Evolutionary conservation across 37 sponge, comb jelly and placozoan species (phyloP).

Genomic region (Eunapius fragilis): DNA sequence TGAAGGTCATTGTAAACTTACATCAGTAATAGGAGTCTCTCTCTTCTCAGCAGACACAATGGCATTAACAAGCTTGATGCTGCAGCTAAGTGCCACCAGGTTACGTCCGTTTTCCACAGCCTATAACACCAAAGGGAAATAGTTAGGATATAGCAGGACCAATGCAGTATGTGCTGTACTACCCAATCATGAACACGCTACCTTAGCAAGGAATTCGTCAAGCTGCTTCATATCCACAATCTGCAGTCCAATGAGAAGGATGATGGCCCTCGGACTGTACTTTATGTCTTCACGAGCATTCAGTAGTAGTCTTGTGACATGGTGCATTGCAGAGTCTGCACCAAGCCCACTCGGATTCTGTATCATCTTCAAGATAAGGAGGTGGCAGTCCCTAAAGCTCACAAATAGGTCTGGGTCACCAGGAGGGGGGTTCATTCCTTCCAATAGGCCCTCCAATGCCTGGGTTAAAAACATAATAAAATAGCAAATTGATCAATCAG

Average conservation of each 20-base stretch:
- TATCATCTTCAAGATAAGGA: conserved; percentile 79
- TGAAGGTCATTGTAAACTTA: conserved; percentile 5
- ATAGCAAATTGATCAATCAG: no score
- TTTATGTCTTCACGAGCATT: conserved; percentile 91
- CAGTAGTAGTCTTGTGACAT: conserved; percentile 77
- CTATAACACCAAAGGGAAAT: conserved; percentile 21
- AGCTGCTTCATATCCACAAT: conserved; percentile 91
- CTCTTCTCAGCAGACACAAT: conserved; percentile 81
- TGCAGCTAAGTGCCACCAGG: conserved; percentile 80
- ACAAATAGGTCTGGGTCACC: conserved; percentile 88
- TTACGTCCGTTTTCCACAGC: conserved; percentile 82
- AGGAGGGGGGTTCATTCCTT: conserved; percentile 89
- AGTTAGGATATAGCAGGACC: no score
- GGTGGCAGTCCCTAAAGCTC: conserved; percentile 85
- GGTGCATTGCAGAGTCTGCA: conserved; percentile 38
- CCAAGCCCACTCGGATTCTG: conserved; percentile 66
- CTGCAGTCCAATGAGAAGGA: conserved; percentile 90
- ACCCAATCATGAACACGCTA: conserved; percentile 1
- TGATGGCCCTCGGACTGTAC: conserved; percentile 93
- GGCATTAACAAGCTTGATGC: conserved; percentile 85
- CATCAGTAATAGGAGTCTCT: conserved; percentile 87
- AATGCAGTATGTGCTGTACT: not conserved
- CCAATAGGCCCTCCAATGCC: conserved; percentile 89
- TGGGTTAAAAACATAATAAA: conserved; percentile 33
- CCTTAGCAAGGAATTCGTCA: conserved; percentile 89